These are phyloP conservation scores for Origma solitaria DNA, from an alignment of 2,113 vertebrate species.

Conservation along the genomic window DNA sequence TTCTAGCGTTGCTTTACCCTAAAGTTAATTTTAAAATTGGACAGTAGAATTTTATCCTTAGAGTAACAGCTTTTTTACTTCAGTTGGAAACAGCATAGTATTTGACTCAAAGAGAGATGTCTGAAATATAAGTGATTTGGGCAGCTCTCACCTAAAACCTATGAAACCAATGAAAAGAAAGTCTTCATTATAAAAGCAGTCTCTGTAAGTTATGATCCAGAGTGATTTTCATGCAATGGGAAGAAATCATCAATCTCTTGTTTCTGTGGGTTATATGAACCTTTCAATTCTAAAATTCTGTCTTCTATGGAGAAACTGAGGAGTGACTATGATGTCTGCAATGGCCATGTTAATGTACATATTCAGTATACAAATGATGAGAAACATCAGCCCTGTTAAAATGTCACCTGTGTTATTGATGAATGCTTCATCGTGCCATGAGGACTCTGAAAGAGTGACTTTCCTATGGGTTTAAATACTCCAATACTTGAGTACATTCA, in stretches of 20 bases:
- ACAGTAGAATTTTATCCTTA: background rate
- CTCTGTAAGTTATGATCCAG: background rate
- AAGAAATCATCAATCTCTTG: background rate
- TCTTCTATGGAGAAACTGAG: background rate
- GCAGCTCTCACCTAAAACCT: background rate
- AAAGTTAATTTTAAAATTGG: background rate
- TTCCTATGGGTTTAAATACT: background rate
- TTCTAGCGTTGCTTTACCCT: background rate
- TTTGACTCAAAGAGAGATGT: background rate
- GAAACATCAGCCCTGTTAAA: background rate
- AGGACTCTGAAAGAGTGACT: background rate
- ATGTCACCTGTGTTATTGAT: background rate
- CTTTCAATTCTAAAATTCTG: background rate
- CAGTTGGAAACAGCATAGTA: rapidly evolving
- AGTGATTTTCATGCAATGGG: background rate
- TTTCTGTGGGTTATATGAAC: background rate
- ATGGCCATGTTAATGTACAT: background rate
- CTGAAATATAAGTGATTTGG: background rate
- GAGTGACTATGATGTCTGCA: background rate
- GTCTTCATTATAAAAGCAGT: background rate
- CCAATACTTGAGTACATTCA: background rate
- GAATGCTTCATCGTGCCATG: background rate
- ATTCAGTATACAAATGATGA: background rate
- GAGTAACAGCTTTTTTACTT: background rate
- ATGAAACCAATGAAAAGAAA: background rate